A percentile compares a stretch with the other conserved stretches of the same genome.
phyloP scores from a whole-genome alignment of 2,888 invertebrate genomes.

The Drosophila tripunctata region DNA sequence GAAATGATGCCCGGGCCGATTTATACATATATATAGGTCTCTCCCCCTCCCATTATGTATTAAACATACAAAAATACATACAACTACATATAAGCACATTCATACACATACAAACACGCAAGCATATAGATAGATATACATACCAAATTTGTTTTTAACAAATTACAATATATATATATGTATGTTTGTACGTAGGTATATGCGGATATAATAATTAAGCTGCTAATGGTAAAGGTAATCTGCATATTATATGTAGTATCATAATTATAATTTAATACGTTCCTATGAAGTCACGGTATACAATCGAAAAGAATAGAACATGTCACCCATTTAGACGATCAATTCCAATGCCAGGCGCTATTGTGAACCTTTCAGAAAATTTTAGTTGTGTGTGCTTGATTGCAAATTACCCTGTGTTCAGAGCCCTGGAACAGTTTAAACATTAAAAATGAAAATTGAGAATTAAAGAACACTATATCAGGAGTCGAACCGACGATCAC shows the following conservation, averaged over 20 bases:
- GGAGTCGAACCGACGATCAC: no score
- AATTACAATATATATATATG: slow-evolving; percentile 36
- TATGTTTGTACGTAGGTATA: slow-evolving; percentile 29
- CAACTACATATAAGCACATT: slow-evolving; percentile 17
- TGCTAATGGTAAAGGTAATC: slow-evolving; percentile 56
- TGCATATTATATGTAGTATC: slow-evolving; percentile 44
- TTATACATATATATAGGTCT: slow-evolving; percentile 15
- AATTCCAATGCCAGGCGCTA: no score
- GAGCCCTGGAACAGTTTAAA: no score
- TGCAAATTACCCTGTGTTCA: no score
- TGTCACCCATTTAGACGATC: no score
- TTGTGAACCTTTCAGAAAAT: no score
- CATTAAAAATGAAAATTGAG: no score
- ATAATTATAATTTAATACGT: slow-evolving; percentile 38
- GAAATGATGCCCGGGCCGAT: slow-evolving; percentile 4
- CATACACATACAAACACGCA: slow-evolving; percentile 7
- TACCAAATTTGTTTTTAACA: slow-evolving; percentile 52
- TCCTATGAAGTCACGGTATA: slow-evolving; percentile 5
- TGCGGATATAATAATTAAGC: slow-evolving; percentile 60
- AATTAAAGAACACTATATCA: no score
- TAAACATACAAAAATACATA: slow-evolving; percentile 45
- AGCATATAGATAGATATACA: slow-evolving; percentile 42
- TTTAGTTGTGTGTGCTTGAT: no score
- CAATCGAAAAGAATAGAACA: slow-evolving; percentile 39
- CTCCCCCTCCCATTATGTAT: slow-evolving; percentile 1